These are phyloP conservation scores for Halichoerus grypus DNA, from an alignment of 2,113 vertebrate species.

Conservation along the genomic window DNA sequence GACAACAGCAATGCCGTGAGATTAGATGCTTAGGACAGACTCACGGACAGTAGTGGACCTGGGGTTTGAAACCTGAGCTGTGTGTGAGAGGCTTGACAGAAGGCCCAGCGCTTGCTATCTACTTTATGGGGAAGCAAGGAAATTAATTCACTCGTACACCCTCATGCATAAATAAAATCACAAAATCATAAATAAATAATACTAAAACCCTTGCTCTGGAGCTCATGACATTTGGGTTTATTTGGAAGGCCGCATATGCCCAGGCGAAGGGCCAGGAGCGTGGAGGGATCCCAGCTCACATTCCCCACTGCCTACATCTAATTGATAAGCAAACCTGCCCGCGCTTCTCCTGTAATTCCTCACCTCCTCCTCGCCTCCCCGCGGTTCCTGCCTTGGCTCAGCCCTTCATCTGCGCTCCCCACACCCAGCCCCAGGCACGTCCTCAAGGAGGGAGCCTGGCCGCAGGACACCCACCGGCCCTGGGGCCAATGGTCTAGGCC, in stretches of 20 bases:
- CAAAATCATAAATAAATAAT: not conserved
- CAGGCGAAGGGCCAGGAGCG: not conserved
- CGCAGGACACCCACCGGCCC: not conserved
- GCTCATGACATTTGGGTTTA: not conserved
- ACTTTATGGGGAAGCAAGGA: not conserved
- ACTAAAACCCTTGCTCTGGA: not conserved
- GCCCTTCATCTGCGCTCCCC: not conserved
- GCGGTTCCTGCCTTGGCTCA: rapidly evolving
- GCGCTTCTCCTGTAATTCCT: rapidly evolving
- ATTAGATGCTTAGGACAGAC: not conserved
- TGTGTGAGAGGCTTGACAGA: not conserved
- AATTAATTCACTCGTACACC: not conserved
- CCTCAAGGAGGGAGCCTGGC: not conserved
- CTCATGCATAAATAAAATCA: not conserved
- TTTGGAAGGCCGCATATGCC: rapidly evolving
- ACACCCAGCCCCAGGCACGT: too few species aligned
- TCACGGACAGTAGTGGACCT: not conserved
- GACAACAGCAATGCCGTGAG: rapidly evolving
- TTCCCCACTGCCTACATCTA: not conserved
- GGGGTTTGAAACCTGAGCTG: not conserved
- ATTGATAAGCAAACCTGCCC: not conserved
- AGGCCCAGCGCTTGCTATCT: not conserved
- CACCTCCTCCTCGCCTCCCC: not conserved
- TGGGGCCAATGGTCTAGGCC: not conserved
- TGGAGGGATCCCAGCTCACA: rapidly evolving